Base-by-base conservation (phyloP, 2,888 invertebrate species). In the Lapara coniferarum region DNA sequence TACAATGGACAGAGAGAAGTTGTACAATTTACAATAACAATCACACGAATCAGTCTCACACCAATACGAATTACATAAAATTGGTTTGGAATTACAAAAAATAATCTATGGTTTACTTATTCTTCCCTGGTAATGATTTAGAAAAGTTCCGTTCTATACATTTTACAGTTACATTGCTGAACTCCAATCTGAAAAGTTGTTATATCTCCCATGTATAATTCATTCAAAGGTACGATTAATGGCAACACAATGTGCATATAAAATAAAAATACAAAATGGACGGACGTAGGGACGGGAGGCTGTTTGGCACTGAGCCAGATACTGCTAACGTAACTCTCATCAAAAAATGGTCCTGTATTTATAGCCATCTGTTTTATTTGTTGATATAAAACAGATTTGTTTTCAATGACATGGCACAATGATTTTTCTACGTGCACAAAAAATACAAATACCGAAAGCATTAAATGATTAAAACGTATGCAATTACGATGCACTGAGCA, bases 241-340 rank as follows among this genome's bases (percentile, higher is more conserved):
- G 81, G 85, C 83, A 85, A 82, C 83, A 85, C 84, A 85, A 83
- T 85, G 84, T 84, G 82, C 82, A 81, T 82, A 83, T 84, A 78
- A 87, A 88, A 88, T 86, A 89, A 89, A 90, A 89, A 89, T 86
- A 88, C 85, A 80, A 81, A 80, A 77, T 80, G 77, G 75, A 78
- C 78, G 80, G 79, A 79, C 85, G 84, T 77, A 79, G 81, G 81
- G 76, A 81, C 79, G 78, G 80, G 81, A 82, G 82, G 84, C 82
- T 83, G 81, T 81, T 85, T 89, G 90, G 90, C 89, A 77, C 81
- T 71, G 68, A 75, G 88, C 90, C 90, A 85, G 83, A 86, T 84
- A 86, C 87, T 86, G 83, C 85, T 84, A 85, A 85, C 85, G 85
- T 86, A 86, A 84, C 79, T 80, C 85, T 84, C 84, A 80, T 83